phyloP scores from a whole-genome alignment of 2,113 vertebrate species.

The Vireo altiloquus region DNA sequence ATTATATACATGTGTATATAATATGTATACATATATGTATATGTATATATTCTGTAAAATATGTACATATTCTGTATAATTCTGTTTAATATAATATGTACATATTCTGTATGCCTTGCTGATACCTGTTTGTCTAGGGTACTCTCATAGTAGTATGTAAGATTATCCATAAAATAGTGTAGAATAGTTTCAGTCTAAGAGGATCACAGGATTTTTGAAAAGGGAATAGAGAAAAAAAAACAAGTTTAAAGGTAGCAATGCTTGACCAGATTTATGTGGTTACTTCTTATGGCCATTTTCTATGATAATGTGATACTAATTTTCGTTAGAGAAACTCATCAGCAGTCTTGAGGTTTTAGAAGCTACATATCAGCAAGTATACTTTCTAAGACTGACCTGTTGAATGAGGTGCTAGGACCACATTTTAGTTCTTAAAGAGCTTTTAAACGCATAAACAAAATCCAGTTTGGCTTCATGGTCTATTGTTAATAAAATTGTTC shows the following conservation, averaged over 20 bases:
- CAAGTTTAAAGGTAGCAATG: neutral
- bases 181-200: neutral
- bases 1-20: too few species aligned
- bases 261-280: neutral
- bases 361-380: neutral
- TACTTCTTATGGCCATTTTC: neutral
- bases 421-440: neutral
- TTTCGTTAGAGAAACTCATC: neutral
- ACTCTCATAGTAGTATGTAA: neutral
- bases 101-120: neutral
- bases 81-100: too few species aligned
- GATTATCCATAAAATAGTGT: neutral
- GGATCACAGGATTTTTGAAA: neutral
- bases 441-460: neutral
- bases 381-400: neutral
- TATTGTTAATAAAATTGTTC: neutral
- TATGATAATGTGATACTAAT: neutral
- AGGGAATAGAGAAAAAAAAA: neutral
- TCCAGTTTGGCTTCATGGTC: neutral
- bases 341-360: neutral
- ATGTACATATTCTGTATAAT: too few species aligned
- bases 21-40: too few species aligned
- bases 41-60: too few species aligned
- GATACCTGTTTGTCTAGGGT: neutral
- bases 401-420: neutral